These are phyloP conservation scores for Pachypeltis micranthus DNA, from an alignment of 1,140 invertebrate genomes.

Conservation along the genomic window DNA sequence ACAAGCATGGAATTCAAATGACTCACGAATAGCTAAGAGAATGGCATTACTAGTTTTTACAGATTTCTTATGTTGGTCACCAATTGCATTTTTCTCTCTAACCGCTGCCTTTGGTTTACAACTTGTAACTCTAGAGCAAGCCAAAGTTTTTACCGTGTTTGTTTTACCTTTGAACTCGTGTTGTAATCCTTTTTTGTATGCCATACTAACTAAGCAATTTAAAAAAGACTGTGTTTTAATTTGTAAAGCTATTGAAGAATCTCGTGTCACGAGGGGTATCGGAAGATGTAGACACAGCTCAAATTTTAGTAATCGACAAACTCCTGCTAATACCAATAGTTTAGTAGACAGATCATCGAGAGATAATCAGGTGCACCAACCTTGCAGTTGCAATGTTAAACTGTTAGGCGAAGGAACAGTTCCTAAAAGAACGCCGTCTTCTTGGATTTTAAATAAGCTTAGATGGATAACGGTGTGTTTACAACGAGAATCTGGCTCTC, in stretches of 20 bases:
- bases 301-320: constrained; percentile 79
- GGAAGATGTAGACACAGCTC: constrained; percentile 73
- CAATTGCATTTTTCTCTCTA: constrained; percentile 91
- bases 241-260: constrained; percentile 88
- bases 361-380: constrained; percentile 45
- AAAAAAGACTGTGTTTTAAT: constrained; percentile 94
- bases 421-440: constrained; percentile 25
- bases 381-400: constrained; percentile 59
- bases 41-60: constrained; percentile 97
- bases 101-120: constrained; percentile 83
- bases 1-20: constrained; percentile 91
- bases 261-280: constrained; percentile 73
- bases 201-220: constrained; percentile 93
- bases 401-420: constrained; percentile 39
- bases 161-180: constrained; percentile 89
- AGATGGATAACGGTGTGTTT: constrained; percentile 35
- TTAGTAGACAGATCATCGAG: constrained; percentile 63
- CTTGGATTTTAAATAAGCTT: constrained; percentile 39
- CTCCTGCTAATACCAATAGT: constrained; percentile 77
- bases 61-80: constrained; percentile 95
- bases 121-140: constrained; percentile 83
- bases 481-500: constrained; percentile 29
- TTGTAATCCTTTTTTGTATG: constrained; percentile 93
- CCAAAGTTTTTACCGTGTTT: constrained; percentile 94
- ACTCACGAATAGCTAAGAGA: constrained; percentile 89